These are phyloP conservation scores for Leptobrachium ailaonicum DNA, from an alignment of 2,113 vertebrate species.

Conservation along the genomic window DNA sequence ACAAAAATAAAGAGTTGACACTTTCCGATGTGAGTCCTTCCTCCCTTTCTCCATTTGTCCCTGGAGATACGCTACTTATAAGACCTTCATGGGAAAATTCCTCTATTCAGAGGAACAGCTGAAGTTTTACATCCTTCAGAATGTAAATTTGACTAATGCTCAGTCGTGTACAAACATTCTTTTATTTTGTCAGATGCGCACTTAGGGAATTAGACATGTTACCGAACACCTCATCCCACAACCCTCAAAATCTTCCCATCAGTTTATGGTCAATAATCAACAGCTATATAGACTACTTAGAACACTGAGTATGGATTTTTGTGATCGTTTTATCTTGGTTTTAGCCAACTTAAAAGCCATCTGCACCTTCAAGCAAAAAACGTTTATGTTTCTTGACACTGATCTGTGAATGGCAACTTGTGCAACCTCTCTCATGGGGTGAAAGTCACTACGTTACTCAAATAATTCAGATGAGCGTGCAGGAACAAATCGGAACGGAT, in stretches of 20 bases:
- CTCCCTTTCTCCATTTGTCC: slow-evolving; percentile 28
- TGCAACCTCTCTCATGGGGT: no score
- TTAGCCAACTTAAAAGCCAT: no score
- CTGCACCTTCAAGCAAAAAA: no score
- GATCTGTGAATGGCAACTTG: no score
- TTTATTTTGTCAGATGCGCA: slow-evolving; percentile 27
- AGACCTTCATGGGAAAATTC: slow-evolving; percentile 43
- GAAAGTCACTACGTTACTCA: no score
- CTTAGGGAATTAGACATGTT: not conserved
- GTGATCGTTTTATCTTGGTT: no score
- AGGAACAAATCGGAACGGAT: no score
- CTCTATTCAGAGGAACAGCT: slow-evolving; percentile 24
- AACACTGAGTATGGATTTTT: no score
- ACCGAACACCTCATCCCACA: not conserved
- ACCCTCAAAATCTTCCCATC: not conserved
- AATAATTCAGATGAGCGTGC: no score
- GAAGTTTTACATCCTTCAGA: slow-evolving; percentile 11
- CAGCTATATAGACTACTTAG: not conserved
- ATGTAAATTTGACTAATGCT: slow-evolving; percentile 1
- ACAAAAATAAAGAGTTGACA: not conserved
- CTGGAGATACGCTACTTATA: slow-evolving; percentile 24
- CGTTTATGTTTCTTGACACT: no score
- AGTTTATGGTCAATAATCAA: slow-evolving; percentile 10
- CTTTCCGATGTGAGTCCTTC: slow-evolving; percentile 22
- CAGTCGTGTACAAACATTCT: slow-evolving; percentile 7